These are phyloP conservation scores for Drosophila takahashii DNA, from an alignment of 1,140 invertebrate species.

Conservation along the genomic window DNA sequence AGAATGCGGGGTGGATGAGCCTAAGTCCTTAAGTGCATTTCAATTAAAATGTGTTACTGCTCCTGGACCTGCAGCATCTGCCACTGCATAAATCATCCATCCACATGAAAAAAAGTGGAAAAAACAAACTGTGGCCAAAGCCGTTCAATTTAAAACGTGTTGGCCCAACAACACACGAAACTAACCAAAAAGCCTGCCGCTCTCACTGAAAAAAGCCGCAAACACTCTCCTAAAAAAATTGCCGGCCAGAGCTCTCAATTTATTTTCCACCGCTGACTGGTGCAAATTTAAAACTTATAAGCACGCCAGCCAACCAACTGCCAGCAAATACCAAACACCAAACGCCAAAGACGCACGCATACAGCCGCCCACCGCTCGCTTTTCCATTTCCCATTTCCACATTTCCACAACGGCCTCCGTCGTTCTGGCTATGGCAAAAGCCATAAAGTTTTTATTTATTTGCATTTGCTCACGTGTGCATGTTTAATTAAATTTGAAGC, in stretches of 20 bases:
- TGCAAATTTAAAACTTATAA: conserved; percentile 79
- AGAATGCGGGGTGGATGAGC: not conserved
- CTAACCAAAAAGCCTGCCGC: conserved; percentile 20
- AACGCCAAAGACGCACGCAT: conserved; percentile 67
- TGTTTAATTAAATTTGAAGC: conserved; percentile 84
- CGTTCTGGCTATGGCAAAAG: conserved; percentile 55
- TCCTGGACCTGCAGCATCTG: conserved; percentile 10
- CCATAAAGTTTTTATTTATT: conserved; percentile 84
- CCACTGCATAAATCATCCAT: conserved; percentile 65
- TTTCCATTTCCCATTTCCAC: conserved; percentile 21
- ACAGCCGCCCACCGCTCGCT: conserved; percentile 7
- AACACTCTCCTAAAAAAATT: conserved; percentile 13
- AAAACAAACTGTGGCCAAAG: conserved; percentile 39
- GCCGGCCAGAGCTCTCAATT: conserved; percentile 26
- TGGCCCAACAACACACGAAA: conserved; percentile 47
- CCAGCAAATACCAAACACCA: conserved; percentile 29
- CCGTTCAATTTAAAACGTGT: conserved; percentile 77
- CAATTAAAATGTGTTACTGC: conserved; percentile 62
- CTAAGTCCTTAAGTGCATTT: conserved; percentile 77
- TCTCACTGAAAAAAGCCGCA: conserved; percentile 9
- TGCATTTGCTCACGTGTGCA: conserved; percentile 82
- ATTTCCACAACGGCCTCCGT: conserved; percentile 6
- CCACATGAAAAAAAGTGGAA: conserved; percentile 26
- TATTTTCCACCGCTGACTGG: conserved; percentile 32
- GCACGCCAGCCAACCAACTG: conserved; percentile 65